Base-by-base conservation (phyloP, 2,888 invertebrate genomes). In the Aleiodes testaceus region DNA sequence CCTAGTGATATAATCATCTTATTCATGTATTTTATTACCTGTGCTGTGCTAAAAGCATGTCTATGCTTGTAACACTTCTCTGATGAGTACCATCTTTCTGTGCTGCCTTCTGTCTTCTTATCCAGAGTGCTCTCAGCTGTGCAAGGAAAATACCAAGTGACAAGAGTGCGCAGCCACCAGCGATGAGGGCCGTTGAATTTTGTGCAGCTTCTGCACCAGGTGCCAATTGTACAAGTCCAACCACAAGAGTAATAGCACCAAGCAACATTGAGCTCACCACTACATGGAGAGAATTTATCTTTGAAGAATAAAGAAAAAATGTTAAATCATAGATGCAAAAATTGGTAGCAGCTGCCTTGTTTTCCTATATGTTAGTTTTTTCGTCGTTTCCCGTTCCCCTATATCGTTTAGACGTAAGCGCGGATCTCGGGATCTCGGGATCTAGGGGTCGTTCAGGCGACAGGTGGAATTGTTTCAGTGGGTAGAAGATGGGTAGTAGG, bases 201-300 rank as follows among this genome's bases (percentile, higher is more conserved):
- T 93, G 93, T 0, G 93, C 93, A 12, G 93, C 93, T 82, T 93
- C 93, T 0, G 94, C 93, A 12, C 93, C 93, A 1, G 93, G 93
- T 11, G 93, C 93, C 78, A 94, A 88, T 87, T 94, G 94, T 74
- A 94, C 93, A 84, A 94, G 87, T 26, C 94, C 94, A 78, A 94
- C 93, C 74, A 94, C 92, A 81, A 94, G 88, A 74, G 93, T 90
- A 79, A 94, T 93, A 76, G 93, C 92, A 67, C 94, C 94, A 72
- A 94, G 89, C 61, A 94, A 90, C 73, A 94, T 88, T 12, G 92
- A 93, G 16, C 93, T 92, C 75, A 94, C 94, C 74, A 93, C 91
- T 72, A 93, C 90, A 87, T 94, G 93, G 6, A 94, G 90, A 16
- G 92, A 91, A 69, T 93, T 93, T 53, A 93, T 91, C 93, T 93